phyloP scores from a whole-genome alignment of 1,140 invertebrate species.

The Archivesica marissinica region DNA sequence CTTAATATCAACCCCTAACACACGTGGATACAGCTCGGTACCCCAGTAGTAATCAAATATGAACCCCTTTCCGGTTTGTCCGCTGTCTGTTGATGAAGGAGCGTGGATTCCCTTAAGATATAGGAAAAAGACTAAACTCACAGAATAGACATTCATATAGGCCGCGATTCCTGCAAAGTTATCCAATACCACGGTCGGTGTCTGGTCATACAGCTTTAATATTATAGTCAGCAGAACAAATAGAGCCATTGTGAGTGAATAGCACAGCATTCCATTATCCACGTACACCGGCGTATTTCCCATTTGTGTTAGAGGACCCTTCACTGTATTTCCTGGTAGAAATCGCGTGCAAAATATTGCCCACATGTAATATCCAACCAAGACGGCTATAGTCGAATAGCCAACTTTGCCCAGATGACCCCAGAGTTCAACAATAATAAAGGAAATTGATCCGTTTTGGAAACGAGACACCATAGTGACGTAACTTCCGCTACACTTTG shows the following conservation, averaged over 20 bases:
- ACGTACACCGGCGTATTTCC: constrained; percentile 85
- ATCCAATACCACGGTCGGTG: constrained; percentile 84
- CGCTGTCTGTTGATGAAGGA: constrained; percentile 79
- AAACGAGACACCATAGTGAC: constrained; percentile 60
- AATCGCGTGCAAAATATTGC: constrained; percentile 78
- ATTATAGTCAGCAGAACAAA: constrained; percentile 78
- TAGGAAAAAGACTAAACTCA: constrained; percentile 84
- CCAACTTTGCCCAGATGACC: constrained; percentile 66
- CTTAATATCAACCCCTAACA: constrained; percentile 83
- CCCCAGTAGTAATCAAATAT: constrained; percentile 87
- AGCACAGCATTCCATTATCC: constrained; percentile 86
- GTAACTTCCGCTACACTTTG: constrained; percentile 78
- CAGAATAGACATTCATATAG: constrained; percentile 84
- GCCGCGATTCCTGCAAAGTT: constrained; percentile 85
- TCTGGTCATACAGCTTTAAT: constrained; percentile 74
- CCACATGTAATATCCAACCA: constrained; percentile 76
- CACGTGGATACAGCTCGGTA: constrained; percentile 86
- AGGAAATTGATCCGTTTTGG: constrained; percentile 53
- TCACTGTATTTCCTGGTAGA: constrained; percentile 83
- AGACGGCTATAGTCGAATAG: constrained; percentile 65
- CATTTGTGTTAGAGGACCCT: constrained; percentile 85
- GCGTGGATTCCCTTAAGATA: constrained; percentile 83
- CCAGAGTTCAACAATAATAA: constrained; percentile 75
- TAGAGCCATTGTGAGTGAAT: constrained; percentile 82
- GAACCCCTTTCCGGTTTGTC: constrained; percentile 80